phyloP scores from a whole-genome alignment of 2,797 vertebrate genomes.

The Tinamus major region DNA sequence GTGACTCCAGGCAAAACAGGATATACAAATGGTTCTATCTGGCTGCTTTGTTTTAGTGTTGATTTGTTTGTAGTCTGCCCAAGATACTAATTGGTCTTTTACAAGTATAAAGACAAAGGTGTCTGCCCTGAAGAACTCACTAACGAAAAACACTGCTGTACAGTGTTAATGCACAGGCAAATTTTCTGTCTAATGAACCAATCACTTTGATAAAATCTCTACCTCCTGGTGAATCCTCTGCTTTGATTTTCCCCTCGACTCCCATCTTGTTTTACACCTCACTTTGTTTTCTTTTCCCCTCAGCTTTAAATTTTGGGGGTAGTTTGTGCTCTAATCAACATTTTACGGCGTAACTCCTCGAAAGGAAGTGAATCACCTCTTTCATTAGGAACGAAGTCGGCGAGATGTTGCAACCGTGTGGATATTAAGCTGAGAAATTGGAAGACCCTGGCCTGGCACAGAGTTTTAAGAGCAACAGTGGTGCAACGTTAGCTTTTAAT shows the following conservation, averaged over 20 bases:
- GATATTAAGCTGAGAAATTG: conserved; percentile 25
- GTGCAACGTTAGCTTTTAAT: conserved; percentile 21
- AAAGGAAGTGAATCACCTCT: conserved; percentile 47
- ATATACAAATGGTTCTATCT: conserved; percentile 43
- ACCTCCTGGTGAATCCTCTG: conserved; percentile 44
- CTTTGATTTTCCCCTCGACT: conserved; percentile 51
- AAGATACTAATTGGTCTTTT: conserved; percentile 53
- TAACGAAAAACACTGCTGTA: background rate
- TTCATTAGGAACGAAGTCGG: background rate
- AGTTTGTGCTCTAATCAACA: background rate
- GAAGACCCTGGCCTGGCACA: conserved; percentile 37
- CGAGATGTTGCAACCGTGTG: conserved; percentile 11
- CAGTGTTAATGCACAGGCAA: background rate
- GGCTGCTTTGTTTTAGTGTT: conserved; percentile 16
- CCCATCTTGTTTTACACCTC: conserved; percentile 31
- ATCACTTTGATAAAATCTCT: conserved; percentile 58
- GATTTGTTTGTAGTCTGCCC: conserved; percentile 60
- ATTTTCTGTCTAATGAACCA: conserved; percentile 63
- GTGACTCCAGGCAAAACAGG: conserved; percentile 20
- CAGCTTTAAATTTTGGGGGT: background rate
- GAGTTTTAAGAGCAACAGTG: conserved; percentile 15
- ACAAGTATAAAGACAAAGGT: conserved; percentile 55
- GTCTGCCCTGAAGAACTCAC: conserved; percentile 48
- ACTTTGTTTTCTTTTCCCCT: background rate
- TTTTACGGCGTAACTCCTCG: background rate